Base-by-base conservation (phyloP, 2,888 invertebrate species). In the Leucoma salicis region DNA sequence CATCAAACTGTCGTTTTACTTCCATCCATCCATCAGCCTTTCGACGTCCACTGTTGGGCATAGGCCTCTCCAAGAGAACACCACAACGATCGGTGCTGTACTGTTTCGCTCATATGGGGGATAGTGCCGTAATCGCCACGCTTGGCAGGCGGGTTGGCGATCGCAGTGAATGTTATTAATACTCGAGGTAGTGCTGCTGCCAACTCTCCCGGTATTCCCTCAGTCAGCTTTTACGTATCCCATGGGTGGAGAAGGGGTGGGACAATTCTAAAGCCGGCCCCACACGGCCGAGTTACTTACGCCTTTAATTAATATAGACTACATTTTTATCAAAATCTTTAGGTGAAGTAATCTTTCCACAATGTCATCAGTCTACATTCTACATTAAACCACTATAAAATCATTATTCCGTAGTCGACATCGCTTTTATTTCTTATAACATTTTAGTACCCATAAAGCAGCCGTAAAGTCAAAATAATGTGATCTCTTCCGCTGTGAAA, bases 401-500 rank as follows among this genome's bases (percentile, higher is more conserved):
- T 21, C 27, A 11, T 27, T 11, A 27, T 27, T 27, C 27, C 27
- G n/a, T 27, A 27, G n/a, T 4, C 4, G 14, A 14, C 12, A n/a
- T 7, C 5, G 2, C n/a, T 31, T 33, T n/a, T 27, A 49, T 35
- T 35, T 47, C 31, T 32, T 37, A 12, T 27, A 27, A 27, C 21
- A 27, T 10, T 27, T 27, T 27, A 27, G 8, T 6, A 10, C 14
- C 35, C 29, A 44, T 50, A 49, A 53, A 57, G 14, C 36, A 33
- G 35, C 44, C 46, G 33, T 54, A 51, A 52, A 64, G 31, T 49
- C 37, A 53, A 49, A 61, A 57, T 61, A 58, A 63, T 57, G 41
- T 42, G 52, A 50, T 56, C 52, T 53, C 48, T 59, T 51, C 48
- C 51, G 51, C 44, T 42, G 49, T 58, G 66, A 68, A 74, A 70